Evolutionary conservation across 30 jellyfish, hydroid and myxozoan genomes (phyloP).

Genomic region (Cassiopea xamachana): DNA sequence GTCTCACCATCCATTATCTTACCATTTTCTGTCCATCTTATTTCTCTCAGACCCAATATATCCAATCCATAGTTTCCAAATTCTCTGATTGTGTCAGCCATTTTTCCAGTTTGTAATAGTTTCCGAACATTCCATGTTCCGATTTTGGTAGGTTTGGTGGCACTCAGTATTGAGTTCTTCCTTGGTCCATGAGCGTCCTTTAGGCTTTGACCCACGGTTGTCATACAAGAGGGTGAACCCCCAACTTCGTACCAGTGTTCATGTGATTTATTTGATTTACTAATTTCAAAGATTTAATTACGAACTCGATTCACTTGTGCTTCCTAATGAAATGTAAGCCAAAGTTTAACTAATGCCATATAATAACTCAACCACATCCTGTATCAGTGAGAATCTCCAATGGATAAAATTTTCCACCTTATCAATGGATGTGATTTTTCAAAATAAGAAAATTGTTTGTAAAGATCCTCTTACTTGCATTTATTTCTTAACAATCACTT

Average conservation of each 20-base stretch:
- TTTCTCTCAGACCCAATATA: constrained; percentile 3
- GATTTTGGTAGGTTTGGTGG: not conserved
- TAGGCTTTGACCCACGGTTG: not conserved
- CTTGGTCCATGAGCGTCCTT: not conserved
- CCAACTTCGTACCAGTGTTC: not conserved
- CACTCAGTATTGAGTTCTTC: not conserved
- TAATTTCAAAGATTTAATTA: not conserved
- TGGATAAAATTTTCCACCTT: no score
- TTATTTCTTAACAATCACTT: no score
- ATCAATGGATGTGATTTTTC: no score
- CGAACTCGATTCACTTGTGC: no score
- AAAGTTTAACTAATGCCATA: no score
- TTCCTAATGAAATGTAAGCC: no score
- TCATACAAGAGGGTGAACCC: not conserved
- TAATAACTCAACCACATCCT: no score
- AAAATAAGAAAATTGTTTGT: no score
- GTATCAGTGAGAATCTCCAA: no score
- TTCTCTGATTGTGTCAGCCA: not conserved
- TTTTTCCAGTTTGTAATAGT: constrained; percentile 3
- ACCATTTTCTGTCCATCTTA: constrained; percentile 17
- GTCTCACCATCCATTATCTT: not conserved
- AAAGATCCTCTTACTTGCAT: no score
- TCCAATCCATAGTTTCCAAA: not conserved
- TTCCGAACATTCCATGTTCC: not conserved
- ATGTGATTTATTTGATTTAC: not conserved